Conservation (phyloP, 2,113 vertebrate species). For the Gallinago jamesoni region DNA sequence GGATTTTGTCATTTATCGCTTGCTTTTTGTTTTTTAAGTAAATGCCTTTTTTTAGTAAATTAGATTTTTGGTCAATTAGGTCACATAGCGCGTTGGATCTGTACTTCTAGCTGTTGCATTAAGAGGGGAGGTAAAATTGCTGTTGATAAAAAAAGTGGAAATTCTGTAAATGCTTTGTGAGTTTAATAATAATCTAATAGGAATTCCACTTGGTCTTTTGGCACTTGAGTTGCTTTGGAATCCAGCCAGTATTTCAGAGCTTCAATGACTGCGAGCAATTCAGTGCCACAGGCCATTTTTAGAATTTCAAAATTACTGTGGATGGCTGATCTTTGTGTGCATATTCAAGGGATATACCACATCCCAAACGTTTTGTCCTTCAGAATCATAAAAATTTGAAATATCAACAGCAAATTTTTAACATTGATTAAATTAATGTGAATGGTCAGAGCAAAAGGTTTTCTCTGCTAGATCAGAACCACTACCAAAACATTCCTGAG, state of each 20-base stretch:
- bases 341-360: background rate
- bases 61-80: background rate
- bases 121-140: background rate
- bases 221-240: background rate
- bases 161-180: background rate
- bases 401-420: background rate
- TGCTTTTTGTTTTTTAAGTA: background rate
- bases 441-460: background rate
- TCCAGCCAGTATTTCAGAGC: background rate
- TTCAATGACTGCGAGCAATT: background rate
- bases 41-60: background rate
- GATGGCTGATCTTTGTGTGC: background rate
- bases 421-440: background rate
- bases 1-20: background rate
- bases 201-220: conserved; percentile 4
- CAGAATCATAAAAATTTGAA: background rate
- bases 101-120: background rate
- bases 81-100: background rate
- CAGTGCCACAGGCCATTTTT: background rate
- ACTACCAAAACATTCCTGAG: background rate
- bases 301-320: background rate
- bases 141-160: background rate
- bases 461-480: background rate
- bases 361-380: background rate
- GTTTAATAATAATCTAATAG: background rate